Evolutionary conservation across 2,888 invertebrate species (phyloP), one percentile per base, ranked within the genome.

Genomic region (Sisyra nigra): DNA sequence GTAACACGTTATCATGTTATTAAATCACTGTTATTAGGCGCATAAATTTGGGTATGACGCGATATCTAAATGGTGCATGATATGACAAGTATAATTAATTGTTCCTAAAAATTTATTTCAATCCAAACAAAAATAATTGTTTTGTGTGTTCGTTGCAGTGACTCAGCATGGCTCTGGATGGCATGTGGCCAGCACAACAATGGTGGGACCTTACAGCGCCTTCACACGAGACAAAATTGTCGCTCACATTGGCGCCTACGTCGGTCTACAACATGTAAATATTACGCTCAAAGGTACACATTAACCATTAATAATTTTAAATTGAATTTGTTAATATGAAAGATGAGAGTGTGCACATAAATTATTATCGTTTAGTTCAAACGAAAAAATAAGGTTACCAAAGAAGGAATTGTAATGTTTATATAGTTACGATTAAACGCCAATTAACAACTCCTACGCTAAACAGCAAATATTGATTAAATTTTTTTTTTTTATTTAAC

Each of bases 251-350:
- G 92, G 92, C 31, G 84, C 94, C 46, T 83, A 84, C 61, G 84
- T 97, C 52, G 96, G 94, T 44, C 72, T 97, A 48, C 83, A 82
- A 57, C 88, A 91, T 65, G 87, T 94, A 63, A 97, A 97, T 68
- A 86, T 97, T 55, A 94, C 96, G 42, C 76, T 96, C 52, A 76
- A 75, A 66, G 86, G 93, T 92, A 69, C 71, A 63, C 45, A 4
- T 3, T 19, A 30, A 35, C 19, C 13, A 35, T 41, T 19, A 40
- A 7, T 40, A 19, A 24, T 31, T 15, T 37, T n/a, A n/a, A 37
- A 11, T 36, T 14, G n/a, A 11, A n/a, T 35, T 37, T 37, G 18
- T 31, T 31, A 14, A 14, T 14, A 11, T 34, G 11, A 11, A 14
- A 14, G 15, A 34, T 34, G 34, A 34, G 6, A 34, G 8, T n/a